A percentile compares a stretch with the other conserved stretches of the same genome.
phyloP scores from a whole-genome alignment of 1,140 invertebrate species.

The Hylaeus anthracinus region DNA sequence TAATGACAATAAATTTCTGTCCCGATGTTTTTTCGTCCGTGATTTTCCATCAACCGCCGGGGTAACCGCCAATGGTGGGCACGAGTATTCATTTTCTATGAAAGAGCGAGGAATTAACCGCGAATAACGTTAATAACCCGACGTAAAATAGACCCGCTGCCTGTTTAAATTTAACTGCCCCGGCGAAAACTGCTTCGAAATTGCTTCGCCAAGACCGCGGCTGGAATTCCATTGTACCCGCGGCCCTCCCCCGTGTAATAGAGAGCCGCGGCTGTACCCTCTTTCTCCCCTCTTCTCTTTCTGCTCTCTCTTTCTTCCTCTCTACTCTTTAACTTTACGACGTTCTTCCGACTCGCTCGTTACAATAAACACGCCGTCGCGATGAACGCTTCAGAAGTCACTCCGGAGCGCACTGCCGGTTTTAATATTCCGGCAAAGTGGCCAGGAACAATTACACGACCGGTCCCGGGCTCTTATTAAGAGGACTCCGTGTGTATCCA shows the following conservation, averaged over 20 bases:
- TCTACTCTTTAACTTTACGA: slow-evolving; percentile 63
- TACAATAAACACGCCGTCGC: slow-evolving; percentile 65
- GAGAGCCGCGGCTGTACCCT: slow-evolving; percentile 14
- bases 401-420: slow-evolving; percentile 40
- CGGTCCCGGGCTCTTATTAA: slow-evolving; percentile 49
- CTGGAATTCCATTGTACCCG: slow-evolving; percentile 59
- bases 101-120: slow-evolving; percentile 49
- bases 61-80: not conserved
- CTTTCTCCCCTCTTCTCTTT: no score
- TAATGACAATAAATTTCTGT: slow-evolving; percentile 25
- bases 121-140: slow-evolving; percentile 61
- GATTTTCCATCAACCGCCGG: slow-evolving; percentile 26
- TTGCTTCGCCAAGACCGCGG: slow-evolving; percentile 44
- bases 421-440: slow-evolving; percentile 63
- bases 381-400: slow-evolving; percentile 60
- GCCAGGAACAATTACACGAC: slow-evolving; percentile 58
- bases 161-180: slow-evolving; percentile 59
- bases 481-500: not conserved
- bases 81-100: slow-evolving; percentile 25
- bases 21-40: slow-evolving; percentile 13
- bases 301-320: no score
- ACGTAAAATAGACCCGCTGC: slow-evolving; percentile 44
- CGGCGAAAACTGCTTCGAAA: slow-evolving; percentile 57
- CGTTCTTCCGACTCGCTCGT: slow-evolving; percentile 59
- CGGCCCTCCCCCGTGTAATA: slow-evolving; percentile 49